Evolutionary conservation across 2,113 vertebrate species (phyloP), one percentile per base, ranked within the genome.

Genomic region (Nipponia nippon): DNA sequence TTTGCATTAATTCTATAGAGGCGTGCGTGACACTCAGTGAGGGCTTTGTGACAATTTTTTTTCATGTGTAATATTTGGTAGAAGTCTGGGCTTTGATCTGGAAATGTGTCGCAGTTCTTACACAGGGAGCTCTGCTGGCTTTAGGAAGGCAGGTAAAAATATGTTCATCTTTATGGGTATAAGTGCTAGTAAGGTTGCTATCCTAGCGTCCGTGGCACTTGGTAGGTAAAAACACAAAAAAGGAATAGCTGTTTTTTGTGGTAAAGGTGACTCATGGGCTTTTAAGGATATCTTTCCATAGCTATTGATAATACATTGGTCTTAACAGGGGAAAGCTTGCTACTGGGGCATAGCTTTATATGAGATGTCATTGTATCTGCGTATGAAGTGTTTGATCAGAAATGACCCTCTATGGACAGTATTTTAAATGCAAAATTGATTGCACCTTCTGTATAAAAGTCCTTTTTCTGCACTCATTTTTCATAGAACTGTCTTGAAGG

Each of bases 21-120:
- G 6, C 9, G 1, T 13, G 11, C 1, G 0, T 47, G 79, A n/a
- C 15, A 20, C 12, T 52, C 0, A 1, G 13, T 8, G 17, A 69
- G 55, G 27, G 7, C 38, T 65, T 81, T 30, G 34, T 63, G 50
- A 40, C 13, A 5, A 5, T 46, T 52, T 42, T 9, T n/a, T 62
- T 63, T n/a, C 18, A 26, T 11, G 2, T 22, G 14, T 29, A 32
- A 5, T 44, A 29, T 44, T 69, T 73, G 25, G 32, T 50, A 50
- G 59, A 40, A 44, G 12, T 52, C 61, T 63, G 25, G 42, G 29
- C 36, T 90, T 81, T 50, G 61, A 40, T 53, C 29, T 49, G n/a
- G 21, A 65, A 77, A 17, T 34, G 3, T n/a, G 50, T 50, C 38
- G 11, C 9, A 32, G 29, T 23, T 58, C 23, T 46, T 58, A 27